Percentiles rank a stretch among this genome's conserved stretches.
phyloP scores from a whole-genome alignment of 2,888 invertebrate species.

The Athrips mouffetella region DNA sequence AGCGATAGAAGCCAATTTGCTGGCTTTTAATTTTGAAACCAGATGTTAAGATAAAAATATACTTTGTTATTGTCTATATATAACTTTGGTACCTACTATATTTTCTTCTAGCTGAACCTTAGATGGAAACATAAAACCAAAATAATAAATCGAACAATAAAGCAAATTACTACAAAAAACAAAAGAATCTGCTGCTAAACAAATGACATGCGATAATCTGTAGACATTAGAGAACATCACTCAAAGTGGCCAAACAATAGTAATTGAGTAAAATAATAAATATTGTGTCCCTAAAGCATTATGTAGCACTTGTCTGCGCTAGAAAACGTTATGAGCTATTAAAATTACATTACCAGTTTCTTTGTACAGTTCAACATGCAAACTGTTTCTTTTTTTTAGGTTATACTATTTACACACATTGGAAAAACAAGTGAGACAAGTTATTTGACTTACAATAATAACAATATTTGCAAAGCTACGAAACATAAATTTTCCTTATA shows the following conservation, averaged over 20 bases:
- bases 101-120: too few relatives aligned
- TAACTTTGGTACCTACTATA: not conserved
- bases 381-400: not conserved
- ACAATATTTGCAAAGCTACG: too few relatives aligned
- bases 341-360: constrained; percentile 25
- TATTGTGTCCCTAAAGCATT: constrained; percentile 44
- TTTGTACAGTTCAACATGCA: constrained; percentile 21
- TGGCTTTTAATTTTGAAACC: constrained; percentile 48
- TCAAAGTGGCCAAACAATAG: constrained; percentile 63
- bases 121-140: too few relatives aligned
- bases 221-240: constrained; percentile 54
- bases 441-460: too few relatives aligned
- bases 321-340: constrained; percentile 27
- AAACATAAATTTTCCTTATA: too few relatives aligned
- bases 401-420: too few relatives aligned
- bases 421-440: too few relatives aligned
- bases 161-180: not conserved
- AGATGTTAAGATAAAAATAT: constrained; percentile 61
- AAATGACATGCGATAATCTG: constrained; percentile 50
- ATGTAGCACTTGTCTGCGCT: constrained; percentile 34
- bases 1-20: constrained; percentile 60
- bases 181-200: constrained; percentile 5
- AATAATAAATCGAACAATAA: not conserved
- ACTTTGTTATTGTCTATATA: constrained; percentile 28
- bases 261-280: constrained; percentile 50